Base-by-base conservation (phyloP, 1,140 invertebrate species). In the Coptotermes formosanus region DNA sequence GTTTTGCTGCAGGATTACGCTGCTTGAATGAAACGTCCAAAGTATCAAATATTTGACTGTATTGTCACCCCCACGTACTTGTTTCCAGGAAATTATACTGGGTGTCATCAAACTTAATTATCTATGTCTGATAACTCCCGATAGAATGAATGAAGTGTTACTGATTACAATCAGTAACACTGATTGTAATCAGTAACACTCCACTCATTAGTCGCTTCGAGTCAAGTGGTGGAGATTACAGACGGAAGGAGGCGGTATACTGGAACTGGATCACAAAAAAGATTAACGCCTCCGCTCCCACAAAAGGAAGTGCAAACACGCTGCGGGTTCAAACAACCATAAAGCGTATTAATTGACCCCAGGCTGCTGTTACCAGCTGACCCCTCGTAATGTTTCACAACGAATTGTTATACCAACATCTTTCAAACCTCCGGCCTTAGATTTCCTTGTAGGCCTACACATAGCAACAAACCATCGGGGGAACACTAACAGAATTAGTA, bases 201-300 rank as follows among this genome's bases (percentile, higher is more conserved):
- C 64, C 64, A 75, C 30, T 75, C 64, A 75, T 75, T 75, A 30
- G 64, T n/a, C 64, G 14, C 25, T 75, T 30, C 8, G 64, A 12
- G 64, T 75, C n/a, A 75, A 75, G n/a, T 30, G 14, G 14, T 9
- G 21, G 19, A 14, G 14, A 2, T 3, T 8, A 30, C 4, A 30
- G n/a, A 30, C 25, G 16, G 64, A 30, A 12, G 6, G 25, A n/a
- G 64, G 11, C 25, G 64, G n/a, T 30, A 14, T 75, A 75, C 4
- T 75, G 59, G 59, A 64, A 64, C 12, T 64, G 8, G 59, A 64
- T 64, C 59, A 64, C 3, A 89, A 87, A 88, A 87, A 86, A 83
- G n/a, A 43, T 75, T 25, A 11, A 44, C 11, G 48, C 23, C 44
- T 32, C 25, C 81, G 55, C 59, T 64, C 59, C 59, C 59, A 64